A percentile compares a stretch with the other conserved stretches of the same genome.
Evolutionary conservation across 2,888 invertebrate species (phyloP).

Genomic region (Uloborus plumipes): DNA sequence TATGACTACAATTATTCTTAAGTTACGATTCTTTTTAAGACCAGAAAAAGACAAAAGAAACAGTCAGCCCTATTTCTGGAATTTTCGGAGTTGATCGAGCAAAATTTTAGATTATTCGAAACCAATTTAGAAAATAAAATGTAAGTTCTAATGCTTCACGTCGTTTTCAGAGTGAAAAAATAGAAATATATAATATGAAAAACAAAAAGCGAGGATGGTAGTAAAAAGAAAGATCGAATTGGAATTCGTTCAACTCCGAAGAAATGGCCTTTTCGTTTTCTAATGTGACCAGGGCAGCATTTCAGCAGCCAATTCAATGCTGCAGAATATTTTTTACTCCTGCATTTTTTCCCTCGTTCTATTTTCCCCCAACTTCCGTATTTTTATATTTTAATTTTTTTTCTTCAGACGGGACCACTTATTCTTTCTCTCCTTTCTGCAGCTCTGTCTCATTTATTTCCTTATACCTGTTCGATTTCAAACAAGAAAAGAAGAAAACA

Average conservation of each 20-base stretch:
- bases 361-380: neutral
- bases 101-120: constrained; percentile 42
- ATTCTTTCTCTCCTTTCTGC: constrained; percentile 30
- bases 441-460: constrained; percentile 48
- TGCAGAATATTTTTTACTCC: constrained; percentile 25
- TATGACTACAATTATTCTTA: constrained; percentile 21
- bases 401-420: constrained; percentile 5
- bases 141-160: constrained; percentile 47
- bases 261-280: constrained; percentile 55
- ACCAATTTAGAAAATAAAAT: constrained; percentile 55
- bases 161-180: constrained; percentile 10
- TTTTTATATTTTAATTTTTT: constrained; percentile 23
- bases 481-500: constrained; percentile 2
- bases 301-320: constrained; percentile 53
- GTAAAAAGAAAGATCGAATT: constrained; percentile 42
- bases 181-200: constrained; percentile 7
- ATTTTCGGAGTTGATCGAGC: constrained; percentile 12
- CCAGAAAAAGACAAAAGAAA: constrained; percentile 6
- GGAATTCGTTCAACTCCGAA: constrained; percentile 60
- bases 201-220: constrained; percentile 11
- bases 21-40: constrained; percentile 20
- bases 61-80: neutral
- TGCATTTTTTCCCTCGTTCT: constrained; percentile 25
- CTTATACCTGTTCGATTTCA: constrained; percentile 57
- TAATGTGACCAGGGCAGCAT: constrained; percentile 54